A percentile compares a stretch with the other conserved stretches of the same genome.
Conservation (phyloP, 2,888 invertebrate species). For the Euclidia mi region DNA sequence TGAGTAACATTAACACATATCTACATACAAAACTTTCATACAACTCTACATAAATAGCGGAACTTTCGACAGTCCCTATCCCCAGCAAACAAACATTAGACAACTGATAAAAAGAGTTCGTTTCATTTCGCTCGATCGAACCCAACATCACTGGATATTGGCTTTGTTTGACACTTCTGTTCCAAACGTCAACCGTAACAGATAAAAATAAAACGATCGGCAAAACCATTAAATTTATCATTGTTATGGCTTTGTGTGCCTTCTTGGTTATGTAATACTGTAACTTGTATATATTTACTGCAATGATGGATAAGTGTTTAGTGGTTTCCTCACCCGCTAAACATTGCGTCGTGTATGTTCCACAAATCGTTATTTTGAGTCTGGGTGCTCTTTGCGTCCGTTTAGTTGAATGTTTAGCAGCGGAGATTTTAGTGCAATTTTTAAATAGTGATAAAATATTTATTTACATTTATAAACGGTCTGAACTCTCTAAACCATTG, state of each 20-base stretch:
- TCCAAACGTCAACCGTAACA: constrained; percentile 10
- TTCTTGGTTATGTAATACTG: no score
- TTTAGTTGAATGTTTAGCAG: no score
- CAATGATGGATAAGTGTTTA: no score
- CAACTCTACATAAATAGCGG: constrained; percentile 7
- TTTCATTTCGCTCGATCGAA: constrained; percentile 19
- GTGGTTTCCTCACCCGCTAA: no score
- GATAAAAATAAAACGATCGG: constrained; percentile 6
- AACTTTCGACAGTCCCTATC: constrained; percentile 14
- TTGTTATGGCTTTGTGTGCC: neutral
- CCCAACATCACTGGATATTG: constrained; percentile 19
- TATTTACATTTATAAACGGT: no score
- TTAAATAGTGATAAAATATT: no score
- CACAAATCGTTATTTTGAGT: no score
- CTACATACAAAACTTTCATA: constrained; percentile 2
- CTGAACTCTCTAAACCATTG: no score
- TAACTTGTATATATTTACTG: no score
- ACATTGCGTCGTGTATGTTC: no score
- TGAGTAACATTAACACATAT: neutral
- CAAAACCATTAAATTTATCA: constrained; percentile 10
- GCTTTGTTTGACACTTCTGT: constrained; percentile 14
- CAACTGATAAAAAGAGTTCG: constrained; percentile 23
- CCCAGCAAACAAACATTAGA: constrained; percentile 26
- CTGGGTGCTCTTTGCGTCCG: no score
- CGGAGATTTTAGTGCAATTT: no score